Evolutionary conservation across 2,113 vertebrate species (phyloP).

Genomic region (Meleagris gallopavo): DNA sequence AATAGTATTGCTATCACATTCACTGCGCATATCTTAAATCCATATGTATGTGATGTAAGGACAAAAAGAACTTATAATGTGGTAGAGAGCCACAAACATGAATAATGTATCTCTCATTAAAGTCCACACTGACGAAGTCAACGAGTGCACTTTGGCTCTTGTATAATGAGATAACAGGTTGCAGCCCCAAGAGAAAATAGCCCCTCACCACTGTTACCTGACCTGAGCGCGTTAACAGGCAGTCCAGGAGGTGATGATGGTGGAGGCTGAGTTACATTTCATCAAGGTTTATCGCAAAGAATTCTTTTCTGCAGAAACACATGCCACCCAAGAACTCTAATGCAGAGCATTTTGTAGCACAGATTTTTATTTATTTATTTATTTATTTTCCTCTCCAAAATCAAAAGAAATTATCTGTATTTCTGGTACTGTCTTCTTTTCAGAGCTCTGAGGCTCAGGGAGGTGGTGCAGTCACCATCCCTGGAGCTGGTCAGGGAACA

Average conservation of each 20-base stretch:
- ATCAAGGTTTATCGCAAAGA: background rate
- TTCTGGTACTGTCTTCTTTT: background rate
- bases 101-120: background rate
- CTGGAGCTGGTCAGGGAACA: no score
- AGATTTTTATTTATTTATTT: background rate
- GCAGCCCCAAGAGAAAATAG: background rate
- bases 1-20: constrained; percentile 16
- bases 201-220: background rate
- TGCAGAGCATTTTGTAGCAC: background rate
- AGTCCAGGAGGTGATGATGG: background rate
- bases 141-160: background rate
- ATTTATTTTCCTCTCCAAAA: background rate
- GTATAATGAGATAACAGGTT: background rate
- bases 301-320: background rate
- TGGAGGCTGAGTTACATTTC: background rate
- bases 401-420: background rate
- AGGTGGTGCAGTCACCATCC: no score
- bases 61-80: background rate
- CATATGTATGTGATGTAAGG: background rate
- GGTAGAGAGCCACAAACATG: background rate
- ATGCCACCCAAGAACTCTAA: background rate
- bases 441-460: background rate
- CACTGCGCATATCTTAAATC: background rate
- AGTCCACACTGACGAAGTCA: background rate
- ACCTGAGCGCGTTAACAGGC: accelerated